Conservation (phyloP, 2,113 vertebrate species). For the Vanacampus margaritifer region DNA sequence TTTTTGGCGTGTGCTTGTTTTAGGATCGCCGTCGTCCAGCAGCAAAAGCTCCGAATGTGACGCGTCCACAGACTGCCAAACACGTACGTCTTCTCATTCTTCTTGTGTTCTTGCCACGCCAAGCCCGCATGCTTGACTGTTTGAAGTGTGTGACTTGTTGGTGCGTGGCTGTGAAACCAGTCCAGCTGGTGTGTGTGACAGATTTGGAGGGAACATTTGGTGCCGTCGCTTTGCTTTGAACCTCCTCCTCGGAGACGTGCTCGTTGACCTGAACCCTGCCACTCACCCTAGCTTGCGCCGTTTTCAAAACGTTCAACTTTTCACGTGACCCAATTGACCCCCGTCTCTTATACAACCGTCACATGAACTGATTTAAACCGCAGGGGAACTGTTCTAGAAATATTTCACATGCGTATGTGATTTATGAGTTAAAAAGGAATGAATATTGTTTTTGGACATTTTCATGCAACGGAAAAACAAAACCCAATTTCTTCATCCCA, state of each 20-base stretch:
- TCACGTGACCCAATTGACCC: background rate
- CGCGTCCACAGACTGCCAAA: constrained; percentile 19
- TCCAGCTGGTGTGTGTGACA: constrained; percentile 25
- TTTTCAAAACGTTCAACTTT: background rate
- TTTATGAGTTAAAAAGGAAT: background rate
- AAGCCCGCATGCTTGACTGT: background rate
- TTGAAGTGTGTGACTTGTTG: background rate
- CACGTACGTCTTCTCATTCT: constrained; percentile 43
- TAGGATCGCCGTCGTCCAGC: constrained; percentile 22
- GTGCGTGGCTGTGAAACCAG: constrained; percentile 8
- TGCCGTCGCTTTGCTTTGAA: constrained; percentile 2
- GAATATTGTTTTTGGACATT: background rate
- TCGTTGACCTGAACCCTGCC: background rate
- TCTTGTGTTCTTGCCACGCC: background rate
- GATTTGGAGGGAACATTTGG: constrained; percentile 3
- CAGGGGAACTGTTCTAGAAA: background rate
- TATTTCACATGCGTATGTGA: background rate
- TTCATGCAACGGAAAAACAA: background rate
- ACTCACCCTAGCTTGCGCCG: too few species aligned
- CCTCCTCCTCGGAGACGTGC: constrained; percentile 13
- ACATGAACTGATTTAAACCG: background rate
- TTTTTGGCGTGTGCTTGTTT: too few species aligned
- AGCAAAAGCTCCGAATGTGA: constrained; percentile 19
- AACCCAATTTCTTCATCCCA: background rate
- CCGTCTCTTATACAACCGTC: background rate